phyloP scores from a whole-genome alignment of 2,888 invertebrate genomes.

The Caenorhabditis wallacei region DNA sequence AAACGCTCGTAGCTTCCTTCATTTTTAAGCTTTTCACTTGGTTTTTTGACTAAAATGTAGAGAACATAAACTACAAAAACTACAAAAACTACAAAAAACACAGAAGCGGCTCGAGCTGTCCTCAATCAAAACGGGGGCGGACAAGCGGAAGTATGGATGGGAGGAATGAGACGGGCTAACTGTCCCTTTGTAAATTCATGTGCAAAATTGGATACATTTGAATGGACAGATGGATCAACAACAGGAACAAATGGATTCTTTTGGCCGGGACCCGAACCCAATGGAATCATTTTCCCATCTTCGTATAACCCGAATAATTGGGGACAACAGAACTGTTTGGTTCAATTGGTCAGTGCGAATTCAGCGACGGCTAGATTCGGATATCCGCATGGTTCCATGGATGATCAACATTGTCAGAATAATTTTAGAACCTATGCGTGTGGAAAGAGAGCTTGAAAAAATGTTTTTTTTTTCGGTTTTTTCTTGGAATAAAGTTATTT shows the following conservation, averaged over 20 bases:
- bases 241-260: conserved; percentile 18
- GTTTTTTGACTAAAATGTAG: too few relatives aligned
- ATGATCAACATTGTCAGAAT: conserved; percentile 5
- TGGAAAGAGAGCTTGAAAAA: neutral
- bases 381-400: neutral
- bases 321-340: conserved; percentile 6
- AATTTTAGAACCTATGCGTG: neutral
- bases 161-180: neutral
- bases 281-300: neutral
- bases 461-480: neutral
- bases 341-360: neutral
- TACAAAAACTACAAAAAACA: too few relatives aligned
- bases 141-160: conserved; percentile 16
- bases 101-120: neutral
- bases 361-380: neutral
- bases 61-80: too few relatives aligned
- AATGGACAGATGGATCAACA: conserved; percentile 31
- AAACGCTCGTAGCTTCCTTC: too few relatives aligned
- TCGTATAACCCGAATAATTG: neutral
- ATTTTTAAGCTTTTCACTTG: too few relatives aligned
- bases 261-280: neutral
- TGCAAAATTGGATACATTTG: neutral
- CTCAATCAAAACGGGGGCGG: neutral
- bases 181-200: neutral
- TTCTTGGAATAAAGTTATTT: neutral